Base-by-base conservation (phyloP, 1,140 invertebrate genomes). In the Episyrphus balteatus region DNA sequence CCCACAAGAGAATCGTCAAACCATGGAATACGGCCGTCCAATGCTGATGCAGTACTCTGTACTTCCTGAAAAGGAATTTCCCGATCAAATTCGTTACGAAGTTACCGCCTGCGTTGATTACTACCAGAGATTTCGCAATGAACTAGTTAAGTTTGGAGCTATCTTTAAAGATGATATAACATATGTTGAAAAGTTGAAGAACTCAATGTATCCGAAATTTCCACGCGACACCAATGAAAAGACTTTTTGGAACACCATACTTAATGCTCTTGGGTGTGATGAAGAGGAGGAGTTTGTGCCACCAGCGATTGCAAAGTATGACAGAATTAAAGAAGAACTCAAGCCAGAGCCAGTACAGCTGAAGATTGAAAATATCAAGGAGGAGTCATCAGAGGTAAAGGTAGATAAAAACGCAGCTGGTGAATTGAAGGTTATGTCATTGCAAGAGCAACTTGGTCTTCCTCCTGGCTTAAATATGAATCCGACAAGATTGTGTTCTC, bases 21-120 rank as follows among this genome's bases (percentile, higher is more conserved):
- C 86, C 32, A 52, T 58, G 45, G 92, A 96, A 66, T 92, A 92
- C 72, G 89, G 89, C 1, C 78, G 87, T 32, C 91, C 92, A 1
- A 87, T 95, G 80, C 72, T 87, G 10, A 82, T 96, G 70, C 84
- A 85, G 53, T 93, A 90, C 55, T 86, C 80, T 48, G 79, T 91
- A 44, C 72, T 83, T 7, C 82, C 89, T 56, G 91, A 95, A 62
- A 80, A 82, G 31, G 84, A 84, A 59, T 71, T 94, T 33, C 81
- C 86, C 14, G 78, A 84, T 57, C 85, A 90, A 64, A 77, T 88
- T 34, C 80, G 92, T 56, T 81, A 84, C 52, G 87, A 93, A 73
- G 88, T 95, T 75, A 83, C 83, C 71, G 79, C 82, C 59, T 84
- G 87, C 61, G 81, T 85, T 10, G 84, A 92, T 56, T 93, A 88